Conservation (phyloP, 1,140 invertebrate species). For the Phymorhynchus buccinoides region DNA sequence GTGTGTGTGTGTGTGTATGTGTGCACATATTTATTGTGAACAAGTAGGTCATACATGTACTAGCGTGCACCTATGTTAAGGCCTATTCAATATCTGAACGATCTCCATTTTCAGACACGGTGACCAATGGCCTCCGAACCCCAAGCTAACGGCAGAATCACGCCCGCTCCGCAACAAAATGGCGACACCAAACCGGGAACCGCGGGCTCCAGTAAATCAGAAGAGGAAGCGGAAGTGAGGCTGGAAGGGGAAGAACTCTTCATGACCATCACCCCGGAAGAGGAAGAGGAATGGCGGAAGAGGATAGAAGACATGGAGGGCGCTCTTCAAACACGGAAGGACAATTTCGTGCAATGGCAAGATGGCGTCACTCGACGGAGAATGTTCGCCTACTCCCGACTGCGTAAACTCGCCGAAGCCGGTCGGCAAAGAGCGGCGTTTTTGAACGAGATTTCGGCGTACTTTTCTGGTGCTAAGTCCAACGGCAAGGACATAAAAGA, state of each 20-base stretch:
- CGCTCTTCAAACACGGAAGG: neutral
- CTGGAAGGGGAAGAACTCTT: slow-evolving; percentile 80
- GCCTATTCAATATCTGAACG: neutral
- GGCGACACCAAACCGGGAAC: neutral
- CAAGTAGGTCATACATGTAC: neutral
- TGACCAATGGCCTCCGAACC: neutral
- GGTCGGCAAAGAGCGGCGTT: neutral
- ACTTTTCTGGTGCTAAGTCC: neutral
- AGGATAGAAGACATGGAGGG: neutral
- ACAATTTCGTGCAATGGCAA: neutral
- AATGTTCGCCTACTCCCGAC: slow-evolving; percentile 7
- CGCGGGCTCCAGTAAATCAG: neutral
- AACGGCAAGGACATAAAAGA: neutral
- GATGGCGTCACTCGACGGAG: neutral
- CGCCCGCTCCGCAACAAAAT: neutral
- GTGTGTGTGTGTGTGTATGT: neutral
- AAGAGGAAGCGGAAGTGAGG: slow-evolving; percentile 86
- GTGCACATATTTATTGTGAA: neutral
- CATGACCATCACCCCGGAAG: slow-evolving; percentile 48
- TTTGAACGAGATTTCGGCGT: neutral
- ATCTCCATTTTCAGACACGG: neutral
- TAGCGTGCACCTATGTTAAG: neutral
- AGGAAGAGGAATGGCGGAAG: slow-evolving; percentile 32
- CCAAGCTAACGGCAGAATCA: neutral
- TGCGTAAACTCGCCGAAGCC: neutral